Base-by-base conservation (phyloP, 1,140 invertebrate species). In the Scaptodrosophila lebanonensis region DNA sequence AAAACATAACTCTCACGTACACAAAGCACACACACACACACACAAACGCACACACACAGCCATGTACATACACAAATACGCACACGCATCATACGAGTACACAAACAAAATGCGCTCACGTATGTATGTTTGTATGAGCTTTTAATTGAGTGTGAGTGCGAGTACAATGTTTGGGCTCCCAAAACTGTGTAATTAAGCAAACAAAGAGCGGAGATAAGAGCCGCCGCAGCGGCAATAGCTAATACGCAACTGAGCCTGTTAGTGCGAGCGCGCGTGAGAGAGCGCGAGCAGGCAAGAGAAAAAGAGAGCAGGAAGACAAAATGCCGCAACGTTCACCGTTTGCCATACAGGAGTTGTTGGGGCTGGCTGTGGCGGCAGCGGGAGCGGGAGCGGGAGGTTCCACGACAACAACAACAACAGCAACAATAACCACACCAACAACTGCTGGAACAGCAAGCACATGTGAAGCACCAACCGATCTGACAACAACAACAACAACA, bases 341-440 rank as follows among this genome's bases (percentile, higher is more conserved):
- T 88, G 95, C 94, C 63, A 97, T 97, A 83, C 95, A 97, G 87
- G 95, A 97, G 89, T 89, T 97, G 65, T 88, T 97, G 69, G 95
- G 95, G 1, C 87, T 97, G 27, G 77, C 66, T 68, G 76, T 56
- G 64, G 69, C 50, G 48, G 70, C 53, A 16, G 63, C 59, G 83
- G 86, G 40, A 67, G 44, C 32, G 16, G 13, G 42, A 33, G n/a
- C 49, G 35, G n/a, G 42, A 27, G 15, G 39, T 44, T 29, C 29
- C 48, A 25, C 35, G 30, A 35, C 47, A 18, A 30, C 30, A 25
- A 33, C 29, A 56, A 45, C 44, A 50, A 43, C 9, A 45, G 12
- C 30, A 51, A n/a, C 17, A 29, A 27, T 42, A 32, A 7, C 48
- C 7, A 3, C 13, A 42, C 35, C 36, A 29, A 42, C 54, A 58